These are phyloP conservation scores for Tenthredo notha DNA, from an alignment of 2,888 invertebrate species.

Conservation along the genomic window DNA sequence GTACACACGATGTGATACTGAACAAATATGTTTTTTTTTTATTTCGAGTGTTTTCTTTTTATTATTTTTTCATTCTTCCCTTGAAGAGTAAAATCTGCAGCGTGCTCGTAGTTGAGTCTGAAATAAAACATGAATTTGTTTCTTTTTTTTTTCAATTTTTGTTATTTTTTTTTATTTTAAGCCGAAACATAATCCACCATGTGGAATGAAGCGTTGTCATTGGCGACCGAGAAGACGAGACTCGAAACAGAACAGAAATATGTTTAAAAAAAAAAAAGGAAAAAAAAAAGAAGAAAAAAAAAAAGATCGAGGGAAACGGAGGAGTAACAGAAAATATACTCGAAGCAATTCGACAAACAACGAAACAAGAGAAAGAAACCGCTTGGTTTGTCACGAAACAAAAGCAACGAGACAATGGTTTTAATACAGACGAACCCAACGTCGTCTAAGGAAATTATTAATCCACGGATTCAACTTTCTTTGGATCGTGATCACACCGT, in stretches of 20 bases:
- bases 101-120: background rate
- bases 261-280: background rate
- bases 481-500: background rate
- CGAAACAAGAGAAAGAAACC: conserved; percentile 37
- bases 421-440: conserved; percentile 25
- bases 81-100: background rate
- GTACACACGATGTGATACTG: background rate
- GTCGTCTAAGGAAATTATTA: conserved; percentile 38
- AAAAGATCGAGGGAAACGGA: background rate
- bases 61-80: background rate
- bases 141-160: background rate
- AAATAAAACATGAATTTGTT: background rate
- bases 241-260: conserved; percentile 36
- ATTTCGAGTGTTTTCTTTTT: too few relatives aligned
- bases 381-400: conserved; percentile 43
- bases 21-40: background rate
- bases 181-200: conserved; percentile 29
- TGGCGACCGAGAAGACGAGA: conserved; percentile 29
- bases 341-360: conserved; percentile 34
- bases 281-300: background rate
- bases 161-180: background rate
- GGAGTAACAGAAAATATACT: conserved; percentile 33
- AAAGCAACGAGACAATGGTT: conserved; percentile 48
- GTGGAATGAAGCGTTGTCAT: conserved; percentile 32
- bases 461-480: conserved; percentile 24